Base-by-base conservation (phyloP, 2,888 invertebrate genomes). In the Drosophila phalerata region DNA sequence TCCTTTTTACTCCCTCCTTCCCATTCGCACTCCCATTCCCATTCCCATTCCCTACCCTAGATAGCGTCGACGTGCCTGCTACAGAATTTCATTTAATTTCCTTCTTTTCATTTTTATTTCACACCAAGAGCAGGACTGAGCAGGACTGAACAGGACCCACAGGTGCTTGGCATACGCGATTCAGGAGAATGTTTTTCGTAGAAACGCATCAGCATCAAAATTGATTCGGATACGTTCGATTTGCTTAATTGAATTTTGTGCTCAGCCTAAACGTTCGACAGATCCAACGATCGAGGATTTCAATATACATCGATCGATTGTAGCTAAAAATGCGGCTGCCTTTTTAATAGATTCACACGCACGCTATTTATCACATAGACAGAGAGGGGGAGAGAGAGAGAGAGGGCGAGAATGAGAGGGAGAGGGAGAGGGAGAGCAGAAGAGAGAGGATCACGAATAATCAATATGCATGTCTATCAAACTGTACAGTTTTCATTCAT, bases 161-260 rank as follows among this genome's bases (percentile, higher is more conserved):
- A 81, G 73, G 77, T 79, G 82, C 65, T 45, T 53, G 22, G 73
- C 75, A 81, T 80, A 70, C 58, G 28, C 40, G 37, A 45, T 45
- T 56, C 52, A 69, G 55, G 57, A 60, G 64, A 51, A 67, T 48
- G 65, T 66, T 77, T 88, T 85, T 85, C 85, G 77, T 84, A 79
- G 85, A 85, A 84, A 77, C 71, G 74, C 78, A 69, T 72, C 77
- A 58, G 73, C 69, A 65, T 58, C 75, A 19, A 83, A 83, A 85
- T 84, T 74, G 69, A 73, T 82, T 78, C 82, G 62, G 67, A 69
- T 87, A 55, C 69, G 70, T 79, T 88, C 77, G 85, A 80, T 86
- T 86, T 89, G 75, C 89, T 87, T 86, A 86, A 86, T 86, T 89
- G 85, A 86, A 89, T 89, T 86, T 81, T 37, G 45, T 57, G 49